Percentiles rank a stretch among this genome's conserved stretches.
Conservation (phyloP, 2,113 vertebrate genomes). For the Cyrtonyx montezumae region DNA sequence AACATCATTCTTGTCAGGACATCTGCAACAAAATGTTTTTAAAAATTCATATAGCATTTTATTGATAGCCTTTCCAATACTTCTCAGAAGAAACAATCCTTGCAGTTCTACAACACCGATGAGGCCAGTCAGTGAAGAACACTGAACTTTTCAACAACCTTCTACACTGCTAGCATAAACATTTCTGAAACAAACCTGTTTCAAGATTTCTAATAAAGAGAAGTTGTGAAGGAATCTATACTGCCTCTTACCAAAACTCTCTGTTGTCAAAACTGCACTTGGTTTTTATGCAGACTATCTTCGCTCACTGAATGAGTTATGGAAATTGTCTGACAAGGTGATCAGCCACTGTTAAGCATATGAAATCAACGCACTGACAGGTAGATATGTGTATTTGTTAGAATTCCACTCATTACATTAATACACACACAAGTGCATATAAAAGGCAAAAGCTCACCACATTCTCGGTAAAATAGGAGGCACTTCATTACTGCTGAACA, state of each 20-base stretch:
- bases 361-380: not conserved
- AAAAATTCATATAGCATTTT: not conserved
- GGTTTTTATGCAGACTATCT: not conserved
- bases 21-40: not conserved
- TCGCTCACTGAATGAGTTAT: not conserved
- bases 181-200: not conserved
- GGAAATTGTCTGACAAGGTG: not conserved
- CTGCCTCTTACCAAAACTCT: not conserved
- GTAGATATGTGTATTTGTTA: not conserved
- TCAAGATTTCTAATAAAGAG: not conserved
- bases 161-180: not conserved
- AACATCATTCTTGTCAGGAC: constrained; percentile 35
- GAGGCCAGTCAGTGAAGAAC: not conserved
- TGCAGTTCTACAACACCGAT: too few species aligned
- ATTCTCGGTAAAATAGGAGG: not conserved
- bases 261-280: not conserved
- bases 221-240: not conserved
- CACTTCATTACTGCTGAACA: not conserved
- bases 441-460: not conserved
- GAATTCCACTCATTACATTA: too few species aligned
- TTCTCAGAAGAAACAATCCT: not conserved
- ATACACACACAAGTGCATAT: not conserved
- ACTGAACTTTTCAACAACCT: not conserved
- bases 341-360: not conserved
- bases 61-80: not conserved